Evolutionary conservation across 2,113 vertebrate genomes (phyloP), one percentile per base, ranked within the genome.

Genomic region (Hiodon alosoides): DNA sequence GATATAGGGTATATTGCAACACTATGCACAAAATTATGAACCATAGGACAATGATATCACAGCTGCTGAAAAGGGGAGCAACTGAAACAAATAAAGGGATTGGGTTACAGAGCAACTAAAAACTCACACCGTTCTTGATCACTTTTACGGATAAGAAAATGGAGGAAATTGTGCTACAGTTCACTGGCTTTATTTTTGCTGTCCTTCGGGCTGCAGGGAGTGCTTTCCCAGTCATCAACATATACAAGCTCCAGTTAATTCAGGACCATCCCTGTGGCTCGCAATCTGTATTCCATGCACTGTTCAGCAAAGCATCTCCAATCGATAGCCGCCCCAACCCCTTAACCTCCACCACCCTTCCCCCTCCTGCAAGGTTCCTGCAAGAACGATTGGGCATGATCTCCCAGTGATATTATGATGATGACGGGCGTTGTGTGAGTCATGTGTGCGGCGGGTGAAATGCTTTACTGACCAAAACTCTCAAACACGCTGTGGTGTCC

Each of bases 251-350:
- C 9, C 64, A 65, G 62, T 31, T 65, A 65, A 65, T 3, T 60
- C 74, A 54, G 53, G 31, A 13, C 55, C 6, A 52, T 57, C 57
- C 54, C 76, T 13, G 8, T 61, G 67, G 10, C 47, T 54, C 52
- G 46, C 31, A 71, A 67, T 78, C 78, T 79, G 57, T 59, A 53
- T 73, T 79, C 61, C 16, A 74, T 66, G 64, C 67, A 66, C 71
- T 66, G 64, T 77, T 59, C 64, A 66, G 64, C 7, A 69, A 68
- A 64, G 71, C 60, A 57, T 62, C 69, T 78, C 79, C 59, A 51
- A 78, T 82, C 75, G 1, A 82, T 79, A 74, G 31, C 31, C 31
- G 31, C 31, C 31, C 31, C 31, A 31, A 31, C 31, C 31, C 31
- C 31, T 31, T 31, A 31, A 31, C 31, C 31, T 31, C 31, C 31